Base-by-base conservation (phyloP, 1,140 invertebrate genomes). In the Sesamia nonagrioides region DNA sequence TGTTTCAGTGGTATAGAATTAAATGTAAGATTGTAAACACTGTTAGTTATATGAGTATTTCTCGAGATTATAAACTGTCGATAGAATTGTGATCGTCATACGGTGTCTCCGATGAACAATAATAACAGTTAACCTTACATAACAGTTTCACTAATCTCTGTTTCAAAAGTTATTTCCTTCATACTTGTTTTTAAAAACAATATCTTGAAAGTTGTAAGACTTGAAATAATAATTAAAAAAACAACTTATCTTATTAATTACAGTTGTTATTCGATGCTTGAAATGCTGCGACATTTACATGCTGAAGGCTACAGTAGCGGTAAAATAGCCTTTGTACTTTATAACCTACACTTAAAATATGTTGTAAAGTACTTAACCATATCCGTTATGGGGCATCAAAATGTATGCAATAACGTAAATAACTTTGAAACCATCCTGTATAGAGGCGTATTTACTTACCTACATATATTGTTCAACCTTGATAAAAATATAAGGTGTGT, bases 301-400 rank as follows among this genome's bases (percentile, higher is more conserved):
- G 35, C 15, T 60, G 54, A 74, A 74, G 71, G 71, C 27, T 42
- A 15, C 17, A 27, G 54, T 60, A 60, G 71, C 40, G 37, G 54
- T 60, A 21, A 50, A 74, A 60, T 40, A 58, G 18, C 71, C 54
- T 74, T 21, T 60, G 37, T 42, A 60, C 18, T 74, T 74, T 54
- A 71, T 4, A 54, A 37, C 27, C 50, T 45, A 71, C 54, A 71
- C 68, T 71, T 71, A 71, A 68, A 71, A 71, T 52, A 71, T 71
- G 68, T 71, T 71, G 66, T 48, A 69, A 71, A 37, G 68, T 71
- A 71, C 48, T 52, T 71, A 71, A 9, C 33, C 33, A 11, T 71
- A 71, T 71, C 68, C 68, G 68, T 54, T 54, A 54, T 71, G 68
- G 68, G 18, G n/a, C 68, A 54, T 71, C 50, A 71, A 52, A 37